Evolutionary conservation across 2,888 invertebrate species (phyloP).

Genomic region (Sylvicola fuscatus): DNA sequence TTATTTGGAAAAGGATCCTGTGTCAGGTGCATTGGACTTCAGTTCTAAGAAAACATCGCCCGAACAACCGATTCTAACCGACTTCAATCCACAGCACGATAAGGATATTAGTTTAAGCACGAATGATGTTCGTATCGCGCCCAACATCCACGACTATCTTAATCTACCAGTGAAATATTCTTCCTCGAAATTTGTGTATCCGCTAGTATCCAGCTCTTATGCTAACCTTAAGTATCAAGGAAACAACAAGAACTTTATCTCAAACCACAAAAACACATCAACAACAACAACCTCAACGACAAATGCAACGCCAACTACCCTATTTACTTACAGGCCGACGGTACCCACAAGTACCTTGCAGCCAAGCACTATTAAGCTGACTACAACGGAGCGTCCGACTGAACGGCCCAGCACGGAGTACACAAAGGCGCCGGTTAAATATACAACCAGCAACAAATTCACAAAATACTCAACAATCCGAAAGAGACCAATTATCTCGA

Average conservation of each 20-base stretch:
- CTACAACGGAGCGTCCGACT: constrained; percentile 9
- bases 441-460: constrained; percentile 8
- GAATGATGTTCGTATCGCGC: constrained; percentile 25
- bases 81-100: constrained; percentile 27
- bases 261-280: constrained; percentile 26
- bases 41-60: constrained; percentile 28
- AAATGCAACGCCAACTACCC: constrained; percentile 3
- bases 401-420: neutral
- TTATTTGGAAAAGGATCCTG: constrained; percentile 43
- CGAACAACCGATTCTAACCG: constrained; percentile 7
- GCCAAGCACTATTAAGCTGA: constrained; percentile 10
- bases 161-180: constrained; percentile 46
- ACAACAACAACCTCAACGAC: constrained; percentile 9
- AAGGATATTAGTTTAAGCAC: constrained; percentile 31
- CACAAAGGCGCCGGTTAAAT: constrained; percentile 12
- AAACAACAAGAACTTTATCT: constrained; percentile 29
- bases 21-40: constrained; percentile 43
- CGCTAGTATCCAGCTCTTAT: constrained; percentile 47
- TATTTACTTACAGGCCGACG: constrained; percentile 17
- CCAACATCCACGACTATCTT: constrained; percentile 44
- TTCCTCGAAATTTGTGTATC: constrained; percentile 44
- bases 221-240: constrained; percentile 52
- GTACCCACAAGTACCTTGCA: constrained; percentile 15
- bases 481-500: neutral
- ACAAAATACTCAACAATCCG: constrained; percentile 4